Evolutionary conservation across 2,113 vertebrate genomes (phyloP).

Genomic region (Lepus europaeus): DNA sequence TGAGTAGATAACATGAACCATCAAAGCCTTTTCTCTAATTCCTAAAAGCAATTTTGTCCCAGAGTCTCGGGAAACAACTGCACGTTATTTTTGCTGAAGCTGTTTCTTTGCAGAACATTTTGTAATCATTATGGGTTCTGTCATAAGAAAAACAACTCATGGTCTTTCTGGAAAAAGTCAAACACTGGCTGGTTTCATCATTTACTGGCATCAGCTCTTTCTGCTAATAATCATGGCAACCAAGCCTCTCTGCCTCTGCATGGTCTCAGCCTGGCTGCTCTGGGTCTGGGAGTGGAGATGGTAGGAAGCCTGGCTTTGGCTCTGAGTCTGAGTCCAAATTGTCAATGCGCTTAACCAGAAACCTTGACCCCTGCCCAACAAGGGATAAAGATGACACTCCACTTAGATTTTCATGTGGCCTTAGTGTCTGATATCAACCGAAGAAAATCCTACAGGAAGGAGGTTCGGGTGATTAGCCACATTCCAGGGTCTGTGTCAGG

Average conservation of each 20-base stretch:
- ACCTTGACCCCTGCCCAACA: neutral
- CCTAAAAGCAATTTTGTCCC: neutral
- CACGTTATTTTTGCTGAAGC: conserved; percentile 9
- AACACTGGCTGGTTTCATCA: neutral
- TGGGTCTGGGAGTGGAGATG: neutral
- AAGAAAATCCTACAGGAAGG: neutral
- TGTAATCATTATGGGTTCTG: conserved; percentile 18
- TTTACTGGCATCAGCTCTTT: neutral
- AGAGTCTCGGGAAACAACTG: neutral
- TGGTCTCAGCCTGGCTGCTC: neutral
- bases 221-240: neutral
- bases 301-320: neutral
- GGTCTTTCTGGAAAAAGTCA: conserved; percentile 45
- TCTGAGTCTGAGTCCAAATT: neutral
- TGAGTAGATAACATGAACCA: neutral
- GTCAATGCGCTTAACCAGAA: neutral
- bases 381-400: neutral
- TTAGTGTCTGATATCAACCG: neutral
- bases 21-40: neutral
- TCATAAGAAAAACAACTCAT: neutral
- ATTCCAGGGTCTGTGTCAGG: neutral
- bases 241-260: neutral
- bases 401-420: neutral
- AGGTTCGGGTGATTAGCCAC: neutral
- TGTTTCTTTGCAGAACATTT: conserved; percentile 15